Percentiles rank a stretch among this genome's conserved stretches.
phyloP scores from a whole-genome alignment of 1,140 invertebrate species.

The Drosophila ficusphila region DNA sequence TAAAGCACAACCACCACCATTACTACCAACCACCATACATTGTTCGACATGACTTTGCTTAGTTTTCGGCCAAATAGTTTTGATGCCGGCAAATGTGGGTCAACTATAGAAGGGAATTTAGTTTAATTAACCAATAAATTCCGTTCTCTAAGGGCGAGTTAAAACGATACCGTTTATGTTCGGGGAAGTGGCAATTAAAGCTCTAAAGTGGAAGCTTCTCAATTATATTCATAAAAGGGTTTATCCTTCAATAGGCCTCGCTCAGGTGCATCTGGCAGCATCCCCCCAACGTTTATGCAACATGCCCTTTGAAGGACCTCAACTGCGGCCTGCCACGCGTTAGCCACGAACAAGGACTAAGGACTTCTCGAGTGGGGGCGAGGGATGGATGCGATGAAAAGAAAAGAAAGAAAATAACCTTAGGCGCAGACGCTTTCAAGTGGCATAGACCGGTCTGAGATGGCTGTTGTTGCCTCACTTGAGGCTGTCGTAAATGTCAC shows the following conservation, averaged over 20 bases:
- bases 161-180: background rate
- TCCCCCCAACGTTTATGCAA: slow-evolving; percentile 19
- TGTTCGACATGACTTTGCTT: slow-evolving; percentile 35
- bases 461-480: slow-evolving; percentile 67
- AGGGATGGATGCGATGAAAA: slow-evolving; percentile 31
- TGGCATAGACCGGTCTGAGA: slow-evolving; percentile 63
- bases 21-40: slow-evolving; percentile 37
- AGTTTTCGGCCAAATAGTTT: slow-evolving; percentile 33
- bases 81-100: slow-evolving; percentile 12
- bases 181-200: background rate
- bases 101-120: slow-evolving; percentile 17
- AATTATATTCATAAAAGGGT: slow-evolving; percentile 4
- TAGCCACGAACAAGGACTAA: slow-evolving; percentile 39
- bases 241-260: background rate
- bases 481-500: slow-evolving; percentile 78
- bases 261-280: slow-evolving; percentile 11
- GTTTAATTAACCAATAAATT: slow-evolving; percentile 26
- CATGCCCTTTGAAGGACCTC: slow-evolving; percentile 18
- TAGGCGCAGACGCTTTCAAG: slow-evolving; percentile 76
- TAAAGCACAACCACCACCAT: slow-evolving; percentile 26
- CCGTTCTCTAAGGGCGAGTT: background rate
- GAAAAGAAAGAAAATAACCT: slow-evolving; percentile 43
- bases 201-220: background rate
- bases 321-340: slow-evolving; percentile 15
- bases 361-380: slow-evolving; percentile 38